Evolutionary conservation across 2,797 vertebrate genomes (phyloP).

Genomic region (Lutjanus argentimaculatus): DNA sequence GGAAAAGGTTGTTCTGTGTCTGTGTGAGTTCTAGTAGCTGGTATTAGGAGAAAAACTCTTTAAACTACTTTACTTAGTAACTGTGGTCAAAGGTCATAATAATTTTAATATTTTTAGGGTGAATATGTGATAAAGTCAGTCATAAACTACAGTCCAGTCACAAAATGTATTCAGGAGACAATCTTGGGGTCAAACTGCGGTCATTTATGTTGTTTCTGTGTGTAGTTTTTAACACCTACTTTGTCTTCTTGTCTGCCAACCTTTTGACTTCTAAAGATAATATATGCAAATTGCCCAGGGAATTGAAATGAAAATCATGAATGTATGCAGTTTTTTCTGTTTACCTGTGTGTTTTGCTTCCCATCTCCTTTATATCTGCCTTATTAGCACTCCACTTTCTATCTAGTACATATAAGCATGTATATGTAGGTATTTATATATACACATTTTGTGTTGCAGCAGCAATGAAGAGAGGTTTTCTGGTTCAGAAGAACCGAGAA

Average conservation of each 20-base stretch:
- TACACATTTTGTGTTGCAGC: not conserved
- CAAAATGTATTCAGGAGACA: constrained; percentile 39
- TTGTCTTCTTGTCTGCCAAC: constrained; percentile 39
- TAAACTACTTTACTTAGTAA: constrained; percentile 1
- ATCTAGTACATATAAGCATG: not conserved
- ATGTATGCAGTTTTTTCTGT: not conserved
- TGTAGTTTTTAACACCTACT: constrained; percentile 26
- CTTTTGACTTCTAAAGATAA: constrained; percentile 44
- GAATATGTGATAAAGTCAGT: constrained; percentile 20
- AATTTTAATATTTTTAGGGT: constrained; percentile 7
- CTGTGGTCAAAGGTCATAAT: constrained; percentile 32
- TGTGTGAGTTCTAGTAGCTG: not conserved
- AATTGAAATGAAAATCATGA: constrained; percentile 36
- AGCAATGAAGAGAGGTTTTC: not conserved
- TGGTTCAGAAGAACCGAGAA: not conserved
- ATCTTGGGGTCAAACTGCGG: constrained; percentile 15
- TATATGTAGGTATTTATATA: not conserved
- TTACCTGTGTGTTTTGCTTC: not conserved
- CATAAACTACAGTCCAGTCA: not conserved
- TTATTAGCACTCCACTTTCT: not conserved
- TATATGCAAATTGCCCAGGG: constrained; percentile 32
- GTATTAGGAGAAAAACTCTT: not conserved
- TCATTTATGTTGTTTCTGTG: constrained; percentile 31
- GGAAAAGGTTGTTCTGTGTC: not conserved
- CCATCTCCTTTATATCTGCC: not conserved